A percentile compares a stretch with the other conserved stretches of the same genome.
Evolutionary conservation across 2,888 invertebrate genomes (phyloP).

Genomic region (Agriopis leucophaearia): DNA sequence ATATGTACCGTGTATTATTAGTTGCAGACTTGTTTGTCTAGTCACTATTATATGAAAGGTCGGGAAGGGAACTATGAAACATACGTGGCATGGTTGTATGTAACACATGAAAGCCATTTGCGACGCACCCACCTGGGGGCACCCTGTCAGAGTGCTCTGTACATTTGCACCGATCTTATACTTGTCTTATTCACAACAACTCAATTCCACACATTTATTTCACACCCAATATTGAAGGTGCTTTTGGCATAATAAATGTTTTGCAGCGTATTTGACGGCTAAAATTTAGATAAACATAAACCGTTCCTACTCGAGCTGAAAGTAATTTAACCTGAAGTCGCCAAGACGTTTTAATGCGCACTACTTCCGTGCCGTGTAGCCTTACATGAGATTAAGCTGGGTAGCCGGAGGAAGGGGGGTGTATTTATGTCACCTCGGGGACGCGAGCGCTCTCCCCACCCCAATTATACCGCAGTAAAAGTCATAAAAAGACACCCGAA

Average conservation of each 20-base stretch:
- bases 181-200: conserved; percentile 32
- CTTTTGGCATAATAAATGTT: conserved; percentile 12
- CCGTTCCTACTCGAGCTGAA: conserved; percentile 13
- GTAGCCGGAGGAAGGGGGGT: conserved; percentile 76
- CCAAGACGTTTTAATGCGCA: conserved; percentile 71
- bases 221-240: conserved; percentile 3
- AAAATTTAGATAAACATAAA: conserved; percentile 9
- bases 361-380: conserved; percentile 74
- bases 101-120: conserved; percentile 76
- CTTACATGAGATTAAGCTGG: conserved; percentile 84
- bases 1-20: conserved; percentile 27
- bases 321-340: conserved; percentile 63
- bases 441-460: conserved; percentile 83
- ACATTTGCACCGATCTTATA: conserved; percentile 45
- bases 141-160: conserved; percentile 47
- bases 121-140: conserved; percentile 67
- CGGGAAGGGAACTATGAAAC: conserved; percentile 51
- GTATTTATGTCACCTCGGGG: conserved; percentile 87
- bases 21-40: conserved; percentile 29
- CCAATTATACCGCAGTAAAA: conserved; percentile 87
- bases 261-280: conserved; percentile 1
- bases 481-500: conserved; percentile 87
- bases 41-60: conserved; percentile 43
- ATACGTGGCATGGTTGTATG: conserved; percentile 50
- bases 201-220: conserved; percentile 3